Percentiles rank a stretch among this genome's conserved stretches.
Conservation (phyloP, 53 echinoderm and acorn worm genomes). For the Antedon mediterranea region DNA sequence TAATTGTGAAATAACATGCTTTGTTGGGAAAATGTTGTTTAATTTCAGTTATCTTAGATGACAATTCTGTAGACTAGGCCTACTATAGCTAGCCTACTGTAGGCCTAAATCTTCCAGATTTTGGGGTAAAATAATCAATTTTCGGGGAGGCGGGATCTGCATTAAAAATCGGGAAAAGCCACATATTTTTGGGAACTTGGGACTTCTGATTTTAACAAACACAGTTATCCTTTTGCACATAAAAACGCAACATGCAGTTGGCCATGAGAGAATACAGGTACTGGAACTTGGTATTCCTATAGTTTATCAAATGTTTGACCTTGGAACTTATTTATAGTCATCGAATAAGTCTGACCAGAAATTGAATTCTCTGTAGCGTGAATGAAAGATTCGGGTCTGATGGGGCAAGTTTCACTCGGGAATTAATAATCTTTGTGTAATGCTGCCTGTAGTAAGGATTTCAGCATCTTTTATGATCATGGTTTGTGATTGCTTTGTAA, state of each 20-base stretch:
- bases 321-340: constrained; percentile 42
- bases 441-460: neutral
- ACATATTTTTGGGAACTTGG: no score
- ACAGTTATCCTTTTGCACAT: constrained; percentile 9
- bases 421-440: constrained; percentile 15
- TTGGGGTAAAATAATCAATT: no score
- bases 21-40: no score
- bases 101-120: no score
- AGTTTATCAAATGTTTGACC: constrained; percentile 39
- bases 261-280: constrained; percentile 37
- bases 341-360: constrained; percentile 22
- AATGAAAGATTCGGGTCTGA: constrained; percentile 27
- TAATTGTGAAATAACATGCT: no score
- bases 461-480: constrained; percentile 14
- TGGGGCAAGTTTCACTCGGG: constrained; percentile 24
- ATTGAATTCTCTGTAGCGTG: constrained; percentile 22
- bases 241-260: constrained; percentile 38
- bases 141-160: no score
- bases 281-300: constrained; percentile 9
- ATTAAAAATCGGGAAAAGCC: no score
- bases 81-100: no score
- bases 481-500: constrained; percentile 8
- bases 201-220: no score
- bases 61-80: no score
- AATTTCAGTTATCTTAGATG: no score